A percentile compares a stretch with the other conserved stretches of the same genome.
These are phyloP conservation scores for Molossus alvarezi DNA, from an alignment of 2,797 vertebrate genomes.

Conservation along the genomic window DNA sequence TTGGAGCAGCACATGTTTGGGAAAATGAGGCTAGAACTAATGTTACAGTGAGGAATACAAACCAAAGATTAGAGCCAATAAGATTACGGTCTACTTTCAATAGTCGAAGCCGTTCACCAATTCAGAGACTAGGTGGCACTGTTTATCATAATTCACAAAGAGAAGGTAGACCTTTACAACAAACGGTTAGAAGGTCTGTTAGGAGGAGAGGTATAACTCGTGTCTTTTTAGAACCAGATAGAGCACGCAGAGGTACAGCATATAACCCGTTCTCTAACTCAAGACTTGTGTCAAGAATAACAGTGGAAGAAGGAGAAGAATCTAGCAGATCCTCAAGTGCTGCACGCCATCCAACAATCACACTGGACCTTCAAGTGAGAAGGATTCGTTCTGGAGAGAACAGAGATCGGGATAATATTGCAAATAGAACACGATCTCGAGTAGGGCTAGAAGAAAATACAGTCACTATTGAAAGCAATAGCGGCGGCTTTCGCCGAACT, in stretches of 20 bases:
- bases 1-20: conserved; percentile 87
- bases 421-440: conserved; percentile 96
- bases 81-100: conserved; percentile 90
- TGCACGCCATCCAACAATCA: conserved; percentile 95
- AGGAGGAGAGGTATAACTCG: conserved; percentile 82
- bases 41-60: conserved; percentile 90
- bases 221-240: conserved; percentile 87
- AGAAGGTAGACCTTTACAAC: conserved; percentile 82
- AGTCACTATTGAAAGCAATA: conserved; percentile 95
- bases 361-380: conserved; percentile 96
- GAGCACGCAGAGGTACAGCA: conserved; percentile 83
- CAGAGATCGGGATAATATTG: conserved; percentile 96
- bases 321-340: conserved; percentile 83
- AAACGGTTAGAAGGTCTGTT: conserved; percentile 72
- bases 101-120: conserved; percentile 95
- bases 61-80: conserved; percentile 90
- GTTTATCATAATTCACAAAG: conserved; percentile 75
- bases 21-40: conserved; percentile 94
- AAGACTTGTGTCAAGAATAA: conserved; percentile 91
- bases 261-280: conserved; percentile 86
- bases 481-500: conserved; percentile 95
- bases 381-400: conserved; percentile 96
- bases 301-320: conserved; percentile 92
- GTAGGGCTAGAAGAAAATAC: conserved; percentile 95
- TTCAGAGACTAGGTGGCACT: conserved; percentile 88